These are phyloP conservation scores for Hippocampus abdominalis DNA, from an alignment of 2,113 vertebrate genomes.

Conservation along the genomic window DNA sequence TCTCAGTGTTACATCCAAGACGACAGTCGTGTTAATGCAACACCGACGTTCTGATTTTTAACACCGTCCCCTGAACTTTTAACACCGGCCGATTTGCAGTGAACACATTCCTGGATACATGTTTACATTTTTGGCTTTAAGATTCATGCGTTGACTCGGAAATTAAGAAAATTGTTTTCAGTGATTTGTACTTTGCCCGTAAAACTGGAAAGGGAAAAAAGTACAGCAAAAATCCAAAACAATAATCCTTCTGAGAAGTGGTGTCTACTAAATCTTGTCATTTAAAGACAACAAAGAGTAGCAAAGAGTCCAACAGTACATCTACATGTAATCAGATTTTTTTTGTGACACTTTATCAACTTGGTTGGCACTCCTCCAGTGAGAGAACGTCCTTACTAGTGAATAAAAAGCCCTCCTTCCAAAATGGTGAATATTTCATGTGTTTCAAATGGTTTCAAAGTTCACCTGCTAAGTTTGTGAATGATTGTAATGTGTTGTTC, in stretches of 20 bases:
- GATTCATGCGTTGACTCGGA: not conserved
- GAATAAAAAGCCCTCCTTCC: not conserved
- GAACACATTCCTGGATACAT: not conserved
- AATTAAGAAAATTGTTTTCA: not conserved
- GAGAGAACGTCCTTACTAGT: not conserved
- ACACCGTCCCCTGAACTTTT: no score
- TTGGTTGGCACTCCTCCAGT: not conserved
- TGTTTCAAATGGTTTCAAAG: slow-evolving; percentile 1
- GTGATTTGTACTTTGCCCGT: not conserved
- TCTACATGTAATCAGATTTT: not conserved
- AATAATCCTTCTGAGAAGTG: not conserved
- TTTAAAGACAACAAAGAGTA: not conserved
- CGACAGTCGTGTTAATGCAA: no score
- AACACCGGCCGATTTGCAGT: no score
- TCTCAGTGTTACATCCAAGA: no score
- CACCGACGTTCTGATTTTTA: no score
- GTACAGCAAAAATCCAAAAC: not conserved
- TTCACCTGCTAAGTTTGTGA: slow-evolving; percentile 14
- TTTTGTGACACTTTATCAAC: not conserved
- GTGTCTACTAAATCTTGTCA: not conserved
- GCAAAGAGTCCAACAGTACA: not conserved
- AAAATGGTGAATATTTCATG: not conserved
- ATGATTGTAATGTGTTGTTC: slow-evolving; percentile 45
- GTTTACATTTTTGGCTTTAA: not conserved
- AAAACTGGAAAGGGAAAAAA: not conserved